A percentile compares a stretch with the other conserved stretches of the same genome.
phyloP scores from a whole-genome alignment of 2,113 vertebrate species.

The Chloebia gouldiae region DNA sequence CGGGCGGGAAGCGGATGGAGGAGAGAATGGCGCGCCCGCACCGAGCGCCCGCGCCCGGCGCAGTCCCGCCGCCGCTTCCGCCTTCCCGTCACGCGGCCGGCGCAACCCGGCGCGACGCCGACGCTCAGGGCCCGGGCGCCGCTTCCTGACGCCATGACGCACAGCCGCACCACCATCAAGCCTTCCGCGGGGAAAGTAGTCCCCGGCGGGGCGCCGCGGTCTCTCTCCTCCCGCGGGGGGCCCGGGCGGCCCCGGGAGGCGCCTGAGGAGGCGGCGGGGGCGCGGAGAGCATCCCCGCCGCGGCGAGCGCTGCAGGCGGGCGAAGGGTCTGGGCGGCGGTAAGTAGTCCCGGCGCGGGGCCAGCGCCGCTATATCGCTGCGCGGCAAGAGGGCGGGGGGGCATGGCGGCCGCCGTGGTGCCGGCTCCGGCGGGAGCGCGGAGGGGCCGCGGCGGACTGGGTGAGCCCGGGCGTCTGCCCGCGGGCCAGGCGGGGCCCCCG shows the following conservation, averaged over 20 bases:
- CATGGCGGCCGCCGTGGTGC: too few relatives aligned
- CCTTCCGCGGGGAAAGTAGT: conserved; percentile 7
- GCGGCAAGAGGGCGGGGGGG: background rate
- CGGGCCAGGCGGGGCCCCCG: too few relatives aligned
- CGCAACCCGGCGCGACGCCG: conserved; percentile 4
- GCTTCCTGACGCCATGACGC: conserved; percentile 21
- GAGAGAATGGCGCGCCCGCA: fast-evolving
- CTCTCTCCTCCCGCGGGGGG: too few relatives aligned
- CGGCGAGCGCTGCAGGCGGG: too few relatives aligned
- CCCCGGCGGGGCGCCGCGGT: background rate
- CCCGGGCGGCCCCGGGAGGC: background rate
- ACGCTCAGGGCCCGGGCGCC: conserved; percentile 47
- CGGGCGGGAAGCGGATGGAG: background rate
- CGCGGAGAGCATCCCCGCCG: background rate
- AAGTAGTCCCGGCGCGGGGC: conserved; percentile 7
- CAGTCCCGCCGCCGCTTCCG: fast-evolving
- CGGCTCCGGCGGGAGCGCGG: too few relatives aligned
- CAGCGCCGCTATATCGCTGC: background rate
- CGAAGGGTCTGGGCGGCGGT: background rate
- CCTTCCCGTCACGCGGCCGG: background rate
- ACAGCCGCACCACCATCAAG: fast-evolving
- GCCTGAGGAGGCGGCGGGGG: too few relatives aligned
- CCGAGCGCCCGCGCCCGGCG: too few relatives aligned
- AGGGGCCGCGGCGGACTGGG: too few relatives aligned
- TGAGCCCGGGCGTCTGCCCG: too few relatives aligned